These are phyloP conservation scores for Microcebus tavaratra DNA, from an alignment of 2,113 vertebrate species.

Conservation along the genomic window DNA sequence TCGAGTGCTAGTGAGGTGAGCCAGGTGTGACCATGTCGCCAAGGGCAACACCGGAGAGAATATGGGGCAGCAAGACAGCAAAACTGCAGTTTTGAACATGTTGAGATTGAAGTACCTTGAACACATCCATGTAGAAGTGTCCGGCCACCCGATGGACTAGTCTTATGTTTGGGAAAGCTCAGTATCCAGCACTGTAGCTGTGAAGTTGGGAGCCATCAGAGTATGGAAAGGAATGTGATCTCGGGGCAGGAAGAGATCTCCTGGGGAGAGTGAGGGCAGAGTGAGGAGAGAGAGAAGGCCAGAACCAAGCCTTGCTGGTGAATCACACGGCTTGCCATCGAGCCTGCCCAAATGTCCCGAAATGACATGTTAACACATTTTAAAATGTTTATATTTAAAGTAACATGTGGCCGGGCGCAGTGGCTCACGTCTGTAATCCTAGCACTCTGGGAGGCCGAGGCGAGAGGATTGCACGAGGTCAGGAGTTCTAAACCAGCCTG, in stretches of 20 bases:
- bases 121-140: not conserved
- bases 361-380: not conserved
- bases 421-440: too few species aligned
- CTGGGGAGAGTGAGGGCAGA: not conserved
- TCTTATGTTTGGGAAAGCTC: not conserved
- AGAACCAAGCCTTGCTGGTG: not conserved
- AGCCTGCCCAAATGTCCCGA: not conserved
- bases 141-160: not conserved
- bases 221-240: not conserved
- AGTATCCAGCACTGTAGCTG: too few species aligned
- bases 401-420: not conserved
- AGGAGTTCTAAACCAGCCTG: too few species aligned
- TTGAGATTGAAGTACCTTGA: not conserved
- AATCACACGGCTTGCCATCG: not conserved
- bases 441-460: too few species aligned
- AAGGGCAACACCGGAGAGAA: not conserved
- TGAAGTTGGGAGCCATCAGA: not conserved
- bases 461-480: too few species aligned
- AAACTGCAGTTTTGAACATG: not conserved
- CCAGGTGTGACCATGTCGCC: not conserved
- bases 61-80: not conserved
- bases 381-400: not conserved
- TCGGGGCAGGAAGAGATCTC: not conserved
- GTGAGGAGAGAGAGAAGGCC: not conserved
- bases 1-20: not conserved